These are phyloP conservation scores for Hycleus phaleratus DNA, from an alignment of 1,140 invertebrate species.

Conservation along the genomic window DNA sequence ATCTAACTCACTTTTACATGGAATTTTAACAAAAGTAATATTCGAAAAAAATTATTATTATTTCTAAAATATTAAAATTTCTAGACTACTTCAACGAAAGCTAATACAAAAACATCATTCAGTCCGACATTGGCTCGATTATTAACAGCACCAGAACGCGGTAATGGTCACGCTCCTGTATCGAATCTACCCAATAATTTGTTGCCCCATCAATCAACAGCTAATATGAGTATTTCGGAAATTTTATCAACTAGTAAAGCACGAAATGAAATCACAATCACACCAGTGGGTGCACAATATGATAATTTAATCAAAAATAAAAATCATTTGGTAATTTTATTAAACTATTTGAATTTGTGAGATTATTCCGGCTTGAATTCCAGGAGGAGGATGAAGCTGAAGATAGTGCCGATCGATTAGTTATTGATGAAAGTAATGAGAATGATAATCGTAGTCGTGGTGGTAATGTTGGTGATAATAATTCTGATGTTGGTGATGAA, in stretches of 20 bases:
- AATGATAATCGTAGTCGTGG: slow-evolving; percentile 34
- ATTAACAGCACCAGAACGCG: slow-evolving; percentile 59
- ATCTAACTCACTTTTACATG: slow-evolving; percentile 62
- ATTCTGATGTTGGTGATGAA: slow-evolving; percentile 41
- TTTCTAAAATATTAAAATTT: not conserved
- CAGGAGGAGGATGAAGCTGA: slow-evolving; percentile 51
- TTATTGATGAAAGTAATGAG: slow-evolving; percentile 57
- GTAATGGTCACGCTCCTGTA: slow-evolving; percentile 23
- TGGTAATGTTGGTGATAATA: slow-evolving; percentile 39
- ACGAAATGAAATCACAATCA: slow-evolving; percentile 50
- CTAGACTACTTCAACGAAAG: slow-evolving; percentile 35
- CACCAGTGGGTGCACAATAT: slow-evolving; percentile 43
- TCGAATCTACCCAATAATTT: no score
- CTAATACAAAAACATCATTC: slow-evolving; percentile 51
- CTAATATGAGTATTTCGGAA: slow-evolving; percentile 50
- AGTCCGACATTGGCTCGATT: slow-evolving; percentile 71
- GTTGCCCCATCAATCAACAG: slow-evolving; percentile 16
- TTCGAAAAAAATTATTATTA: not conserved
- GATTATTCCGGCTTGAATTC: slow-evolving; percentile 2
- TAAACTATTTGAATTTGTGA: not conserved
- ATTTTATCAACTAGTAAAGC: slow-evolving; percentile 56
- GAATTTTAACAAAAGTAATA: slow-evolving; percentile 62
- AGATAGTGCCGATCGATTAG: slow-evolving; percentile 46
- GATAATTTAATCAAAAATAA: slow-evolving; percentile 19
- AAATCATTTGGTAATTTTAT: slow-evolving; percentile 17